A percentile compares a stretch with the other conserved stretches of the same genome.
Conservation (phyloP, 2,113 vertebrate species). For the Lynx canadensis region DNA sequence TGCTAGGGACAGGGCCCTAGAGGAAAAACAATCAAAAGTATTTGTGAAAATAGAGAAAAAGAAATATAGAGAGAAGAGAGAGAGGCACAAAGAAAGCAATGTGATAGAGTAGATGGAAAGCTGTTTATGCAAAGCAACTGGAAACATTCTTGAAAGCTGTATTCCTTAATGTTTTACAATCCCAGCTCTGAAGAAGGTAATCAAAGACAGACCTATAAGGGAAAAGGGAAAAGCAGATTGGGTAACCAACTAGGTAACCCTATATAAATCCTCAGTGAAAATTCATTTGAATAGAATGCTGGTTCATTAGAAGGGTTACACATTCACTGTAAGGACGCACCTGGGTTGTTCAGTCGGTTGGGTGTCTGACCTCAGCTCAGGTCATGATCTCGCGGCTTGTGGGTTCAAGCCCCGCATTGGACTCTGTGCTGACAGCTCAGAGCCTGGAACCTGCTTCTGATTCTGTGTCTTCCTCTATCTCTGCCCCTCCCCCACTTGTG, state of each 20-base stretch:
- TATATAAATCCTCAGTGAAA: slow-evolving; percentile 24
- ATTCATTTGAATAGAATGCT: slow-evolving; percentile 43
- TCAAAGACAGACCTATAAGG: slow-evolving; percentile 15
- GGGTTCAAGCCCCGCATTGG: too few relatives aligned
- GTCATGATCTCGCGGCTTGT: too few relatives aligned
- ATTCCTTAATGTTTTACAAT: slow-evolving; percentile 34
- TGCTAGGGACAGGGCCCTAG: slow-evolving; percentile 27
- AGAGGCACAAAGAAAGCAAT: slow-evolving; percentile 42
- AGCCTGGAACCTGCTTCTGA: too few relatives aligned
- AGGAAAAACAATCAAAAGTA: slow-evolving; percentile 59
- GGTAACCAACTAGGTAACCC: background rate
- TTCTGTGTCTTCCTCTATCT: too few relatives aligned
- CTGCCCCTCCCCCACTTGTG: too few relatives aligned
- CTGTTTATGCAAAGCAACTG: background rate
- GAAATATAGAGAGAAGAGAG: slow-evolving; percentile 34
- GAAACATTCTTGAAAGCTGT: slow-evolving; percentile 18
- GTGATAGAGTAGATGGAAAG: background rate
- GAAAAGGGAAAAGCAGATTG: slow-evolving; percentile 30
- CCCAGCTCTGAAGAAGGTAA: slow-evolving; percentile 41
- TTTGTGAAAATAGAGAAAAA: slow-evolving; percentile 53
- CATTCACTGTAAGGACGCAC: background rate
- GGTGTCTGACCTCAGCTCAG: too few relatives aligned
- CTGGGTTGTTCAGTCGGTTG: too few relatives aligned
- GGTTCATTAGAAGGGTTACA: background rate
- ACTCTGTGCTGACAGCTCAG: too few relatives aligned